Evolutionary conservation across 2,888 invertebrate genomes (phyloP).

Genomic region (Acrocyrtus sp.): DNA sequence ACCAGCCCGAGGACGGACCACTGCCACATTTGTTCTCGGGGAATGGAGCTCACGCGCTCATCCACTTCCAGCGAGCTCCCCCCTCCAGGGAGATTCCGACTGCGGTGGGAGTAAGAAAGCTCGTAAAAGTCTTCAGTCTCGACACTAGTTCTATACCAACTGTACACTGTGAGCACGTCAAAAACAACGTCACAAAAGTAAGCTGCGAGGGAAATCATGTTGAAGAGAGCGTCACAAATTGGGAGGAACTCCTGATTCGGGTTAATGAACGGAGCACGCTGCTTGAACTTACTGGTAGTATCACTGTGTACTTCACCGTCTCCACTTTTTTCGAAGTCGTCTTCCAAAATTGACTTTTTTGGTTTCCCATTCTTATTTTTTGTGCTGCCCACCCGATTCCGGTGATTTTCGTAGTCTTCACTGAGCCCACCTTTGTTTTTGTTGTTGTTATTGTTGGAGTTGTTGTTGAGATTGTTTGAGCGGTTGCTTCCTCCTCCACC

Average conservation of each 20-base stretch:
- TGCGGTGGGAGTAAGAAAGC: conserved; percentile 6
- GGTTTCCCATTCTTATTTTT: conserved; percentile 23
- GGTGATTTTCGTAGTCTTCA: conserved; percentile 34
- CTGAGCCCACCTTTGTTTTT: conserved; percentile 34
- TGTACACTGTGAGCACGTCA: conserved; percentile 86
- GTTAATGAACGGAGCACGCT: conserved; percentile 39
- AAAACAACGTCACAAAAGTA: conserved; percentile 93
- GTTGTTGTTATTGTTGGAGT: conserved; percentile 25
- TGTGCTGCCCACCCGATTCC: neutral
- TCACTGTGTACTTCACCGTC: neutral
- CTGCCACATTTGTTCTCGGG: conserved; percentile 40
- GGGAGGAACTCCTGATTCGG: conserved; percentile 79
- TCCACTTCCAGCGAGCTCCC: conserved; percentile 1
- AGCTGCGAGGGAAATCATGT: conserved; percentile 87
- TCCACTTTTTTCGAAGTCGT: conserved; percentile 3
- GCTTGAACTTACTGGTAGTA: conserved; percentile 23
- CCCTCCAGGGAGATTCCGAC: conserved; percentile 1
- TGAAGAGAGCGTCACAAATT: conserved; percentile 90
- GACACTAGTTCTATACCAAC: conserved; percentile 75
- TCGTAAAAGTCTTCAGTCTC: conserved; percentile 32
- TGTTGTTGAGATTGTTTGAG: conserved; percentile 2
- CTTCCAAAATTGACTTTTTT: conserved; percentile 51
- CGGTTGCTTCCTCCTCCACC: conserved; percentile 7
- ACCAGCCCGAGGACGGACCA: conserved; percentile 57
- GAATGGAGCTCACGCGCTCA: conserved; percentile 27